Evolutionary conservation across 2,797 vertebrate genomes (phyloP), one percentile per base, ranked within the genome.

Genomic region (Poecilia velifera): DNA sequence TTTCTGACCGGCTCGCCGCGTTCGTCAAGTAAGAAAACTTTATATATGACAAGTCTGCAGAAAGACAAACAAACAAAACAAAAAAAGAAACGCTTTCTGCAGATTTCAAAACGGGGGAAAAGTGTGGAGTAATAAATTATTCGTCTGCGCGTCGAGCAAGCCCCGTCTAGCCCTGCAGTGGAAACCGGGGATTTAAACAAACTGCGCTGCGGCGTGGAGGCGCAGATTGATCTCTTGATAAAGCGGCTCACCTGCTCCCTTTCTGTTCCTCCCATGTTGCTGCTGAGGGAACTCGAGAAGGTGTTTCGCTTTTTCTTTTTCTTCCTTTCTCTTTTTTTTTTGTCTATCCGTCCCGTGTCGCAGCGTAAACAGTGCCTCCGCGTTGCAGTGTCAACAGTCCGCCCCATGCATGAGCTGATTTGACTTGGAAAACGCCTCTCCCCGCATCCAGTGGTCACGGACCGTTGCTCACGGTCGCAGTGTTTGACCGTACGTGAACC

Each of bases 391-490:
- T 93, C 93, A 94, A 95, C 95, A 95, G 86, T 88, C 89, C 82
- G 87, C 79, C 86, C 79, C 64, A 78, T 55, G 91, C 91, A 79
- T 86, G 87, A 84, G 82, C 94, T 95, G 89, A 96, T 96, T 96
- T 96, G 96, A 96, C 96, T 96, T 95, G 95, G 95, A 96, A 96
- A 96, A 91, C 93, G 88, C 88, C 90, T 88, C 72, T 93, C 90
- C 91, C 94, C 91, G 92, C 93, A 94, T 92, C 91, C 93, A 91
- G 96, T 92, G 95, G 96, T 96, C 95, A 96, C 94, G 95, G 96
- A 96, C 96, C 95, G 96, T 96, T 96, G 96, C 95, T 93, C 92
- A 81, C 80, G 91, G 94, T 93, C 86, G 82, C 88, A 89, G 91
- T 92, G 92, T 94, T 87, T 92, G 92, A 94, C 94, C 94, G 92